These are phyloP conservation scores for Sylvilagus bachmani DNA, from an alignment of 2,113 vertebrate species.

Conservation along the genomic window DNA sequence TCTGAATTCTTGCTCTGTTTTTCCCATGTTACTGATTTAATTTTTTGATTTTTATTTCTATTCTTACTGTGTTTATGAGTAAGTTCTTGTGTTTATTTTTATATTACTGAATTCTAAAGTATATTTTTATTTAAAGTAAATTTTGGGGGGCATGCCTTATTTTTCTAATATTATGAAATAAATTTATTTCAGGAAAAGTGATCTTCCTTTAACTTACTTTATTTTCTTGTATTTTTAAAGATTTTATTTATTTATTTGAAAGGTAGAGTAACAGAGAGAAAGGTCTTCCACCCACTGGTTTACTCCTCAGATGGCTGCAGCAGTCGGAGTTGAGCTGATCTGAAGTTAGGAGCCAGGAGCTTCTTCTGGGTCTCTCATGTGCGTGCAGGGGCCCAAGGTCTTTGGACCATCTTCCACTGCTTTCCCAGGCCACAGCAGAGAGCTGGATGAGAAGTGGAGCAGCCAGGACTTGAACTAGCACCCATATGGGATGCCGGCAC, in stretches of 20 bases:
- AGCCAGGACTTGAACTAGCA: no score
- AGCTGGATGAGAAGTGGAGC: no score
- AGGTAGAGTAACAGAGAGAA: no score
- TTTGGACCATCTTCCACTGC: no score
- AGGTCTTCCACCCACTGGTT: no score
- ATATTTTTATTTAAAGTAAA: neutral
- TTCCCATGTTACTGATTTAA: neutral
- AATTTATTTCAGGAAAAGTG: constrained; percentile 3
- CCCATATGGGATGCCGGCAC: no score
- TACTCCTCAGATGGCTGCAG: no score
- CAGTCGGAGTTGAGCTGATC: no score
- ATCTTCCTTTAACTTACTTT: constrained; percentile 33
- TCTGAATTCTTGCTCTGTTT: constrained; percentile 21
- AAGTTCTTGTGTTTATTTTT: constrained; percentile 33
- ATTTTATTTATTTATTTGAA: neutral
- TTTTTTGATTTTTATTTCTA: neutral
- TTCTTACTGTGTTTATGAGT: neutral
- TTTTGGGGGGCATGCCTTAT: neutral
- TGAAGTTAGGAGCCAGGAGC: no score
- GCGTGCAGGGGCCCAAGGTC: no score
- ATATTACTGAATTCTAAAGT: neutral
- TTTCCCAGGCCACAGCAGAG: no score
- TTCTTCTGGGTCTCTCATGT: no score
- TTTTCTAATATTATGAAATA: constrained; percentile 46
- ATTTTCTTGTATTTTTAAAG: neutral